Conservation (phyloP, 2,888 invertebrate genomes). For the Phyllotreta cruciferae region DNA sequence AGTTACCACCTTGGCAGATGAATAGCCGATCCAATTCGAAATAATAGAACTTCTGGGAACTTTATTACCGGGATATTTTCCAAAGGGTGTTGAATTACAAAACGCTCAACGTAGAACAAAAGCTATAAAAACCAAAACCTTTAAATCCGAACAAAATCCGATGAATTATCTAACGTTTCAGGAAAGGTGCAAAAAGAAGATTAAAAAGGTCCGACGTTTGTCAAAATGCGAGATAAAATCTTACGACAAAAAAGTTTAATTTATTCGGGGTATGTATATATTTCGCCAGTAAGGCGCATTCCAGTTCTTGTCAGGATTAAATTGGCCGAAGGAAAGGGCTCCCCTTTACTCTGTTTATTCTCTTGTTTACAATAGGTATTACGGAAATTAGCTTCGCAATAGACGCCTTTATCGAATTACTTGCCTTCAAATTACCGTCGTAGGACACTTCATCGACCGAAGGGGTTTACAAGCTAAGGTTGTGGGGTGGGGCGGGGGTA, state of each 20-base stretch:
- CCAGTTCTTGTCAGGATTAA: slow-evolving; percentile 45
- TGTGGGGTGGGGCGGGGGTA: not conserved
- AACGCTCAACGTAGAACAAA: slow-evolving; percentile 2
- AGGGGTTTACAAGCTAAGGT: slow-evolving; percentile 27
- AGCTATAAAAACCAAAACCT: not conserved
- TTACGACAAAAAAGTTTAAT: slow-evolving; percentile 52
- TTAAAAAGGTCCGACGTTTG: slow-evolving; percentile 47
- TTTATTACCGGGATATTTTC: not conserved
- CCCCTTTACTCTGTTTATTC: slow-evolving; percentile 46
- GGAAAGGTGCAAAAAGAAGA: slow-evolving; percentile 45
- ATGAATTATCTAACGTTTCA: slow-evolving; percentile 41
- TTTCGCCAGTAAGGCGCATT: slow-evolving; percentile 47
- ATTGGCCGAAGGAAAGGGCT: slow-evolving; percentile 48
- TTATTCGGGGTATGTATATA: slow-evolving; percentile 50
- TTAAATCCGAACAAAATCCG: slow-evolving; percentile 41
- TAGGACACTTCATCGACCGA: slow-evolving; percentile 29
- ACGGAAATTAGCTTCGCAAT: slow-evolving; percentile 47
- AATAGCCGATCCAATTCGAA: too few species aligned
- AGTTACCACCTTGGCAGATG: too few species aligned
- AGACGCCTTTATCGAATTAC: slow-evolving; percentile 42
- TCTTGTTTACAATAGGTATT: slow-evolving; percentile 46
- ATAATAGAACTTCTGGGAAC: too few species aligned
- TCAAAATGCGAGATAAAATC: slow-evolving; percentile 47
- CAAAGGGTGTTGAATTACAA: slow-evolving; percentile 6
- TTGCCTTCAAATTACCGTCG: slow-evolving; percentile 37